Evolutionary conservation across 2,888 invertebrate genomes (phyloP).

Genomic region (Limnephilus auricula): DNA sequence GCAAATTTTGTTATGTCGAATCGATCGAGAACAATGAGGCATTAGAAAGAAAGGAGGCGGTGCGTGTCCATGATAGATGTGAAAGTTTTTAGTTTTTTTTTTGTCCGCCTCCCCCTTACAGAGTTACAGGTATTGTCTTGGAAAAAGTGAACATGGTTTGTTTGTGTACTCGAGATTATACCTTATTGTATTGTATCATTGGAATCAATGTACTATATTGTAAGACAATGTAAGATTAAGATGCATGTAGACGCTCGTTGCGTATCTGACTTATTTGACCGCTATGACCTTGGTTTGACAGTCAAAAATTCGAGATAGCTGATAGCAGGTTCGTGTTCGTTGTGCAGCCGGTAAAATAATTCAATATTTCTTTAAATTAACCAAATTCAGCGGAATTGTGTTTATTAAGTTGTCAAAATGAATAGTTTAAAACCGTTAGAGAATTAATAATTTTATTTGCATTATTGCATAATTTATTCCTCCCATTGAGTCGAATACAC

Average conservation of each 20-base stretch:
- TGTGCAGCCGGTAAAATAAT: neutral
- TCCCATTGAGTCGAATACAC: neutral
- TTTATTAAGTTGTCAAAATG: neutral
- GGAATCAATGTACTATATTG: neutral
- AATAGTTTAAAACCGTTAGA: neutral
- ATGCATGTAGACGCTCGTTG: neutral
- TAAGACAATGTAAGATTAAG: too few species aligned
- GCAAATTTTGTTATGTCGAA: neutral
- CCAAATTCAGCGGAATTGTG: neutral
- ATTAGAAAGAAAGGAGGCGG: neutral
- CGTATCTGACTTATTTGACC: conserved; percentile 30
- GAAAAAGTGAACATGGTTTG: neutral
- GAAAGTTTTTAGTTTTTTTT: neutral
- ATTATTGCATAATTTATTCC: neutral
- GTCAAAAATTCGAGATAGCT: conserved; percentile 34
- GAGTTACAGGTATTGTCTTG: neutral
- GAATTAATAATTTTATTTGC: neutral
- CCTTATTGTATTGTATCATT: neutral
- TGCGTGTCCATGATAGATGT: neutral
- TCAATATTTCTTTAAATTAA: neutral
- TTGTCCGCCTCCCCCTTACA: too few species aligned
- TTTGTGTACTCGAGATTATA: neutral
- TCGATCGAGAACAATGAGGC: neutral
- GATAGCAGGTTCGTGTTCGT: neutral
- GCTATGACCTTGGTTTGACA: conserved; percentile 53